Evolutionary conservation across 2,888 invertebrate species (phyloP).

Genomic region (Campaea margaritaria): DNA sequence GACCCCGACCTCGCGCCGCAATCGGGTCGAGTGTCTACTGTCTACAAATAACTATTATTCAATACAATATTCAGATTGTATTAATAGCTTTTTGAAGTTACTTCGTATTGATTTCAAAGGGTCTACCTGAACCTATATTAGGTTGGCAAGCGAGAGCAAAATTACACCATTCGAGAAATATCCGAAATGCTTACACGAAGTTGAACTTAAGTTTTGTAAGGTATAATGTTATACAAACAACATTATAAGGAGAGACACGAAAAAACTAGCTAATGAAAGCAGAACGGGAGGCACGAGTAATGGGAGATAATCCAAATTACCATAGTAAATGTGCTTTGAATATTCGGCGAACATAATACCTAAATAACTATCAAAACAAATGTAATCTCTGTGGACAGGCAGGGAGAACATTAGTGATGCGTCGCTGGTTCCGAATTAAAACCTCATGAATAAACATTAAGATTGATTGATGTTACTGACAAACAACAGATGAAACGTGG

Average conservation of each 20-base stretch:
- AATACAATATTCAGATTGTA: neutral
- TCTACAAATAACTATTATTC: conserved; percentile 18
- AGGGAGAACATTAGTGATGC: conserved; percentile 29
- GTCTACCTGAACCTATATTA: too few relatives aligned
- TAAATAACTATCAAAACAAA: conserved; percentile 41
- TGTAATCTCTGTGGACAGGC: conserved; percentile 40
- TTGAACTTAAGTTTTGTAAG: too few relatives aligned
- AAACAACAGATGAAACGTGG: conserved; percentile 20
- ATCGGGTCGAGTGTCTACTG: conserved; percentile 29
- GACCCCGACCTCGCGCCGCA: conserved; percentile 30
- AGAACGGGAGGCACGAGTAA: conserved; percentile 7
- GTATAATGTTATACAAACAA: neutral
- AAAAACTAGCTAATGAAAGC: conserved; percentile 5
- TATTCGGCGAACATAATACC: conserved; percentile 20
- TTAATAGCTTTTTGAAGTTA: neutral
- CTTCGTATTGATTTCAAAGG: too few relatives aligned
- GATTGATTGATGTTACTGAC: conserved; percentile 37
- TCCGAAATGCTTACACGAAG: neutral
- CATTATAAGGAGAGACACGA: conserved; percentile 1
- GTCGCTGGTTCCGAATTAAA: conserved; percentile 34
- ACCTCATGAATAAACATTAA: conserved; percentile 40
- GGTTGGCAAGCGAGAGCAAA: neutral
- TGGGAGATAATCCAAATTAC: conserved; percentile 23
- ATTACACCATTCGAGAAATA: neutral
- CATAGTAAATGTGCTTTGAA: conserved; percentile 20